A percentile compares a stretch with the other conserved stretches of the same genome.
phyloP scores from a whole-genome alignment of 1,140 invertebrate species.

The Heliconius nattereri region DNA sequence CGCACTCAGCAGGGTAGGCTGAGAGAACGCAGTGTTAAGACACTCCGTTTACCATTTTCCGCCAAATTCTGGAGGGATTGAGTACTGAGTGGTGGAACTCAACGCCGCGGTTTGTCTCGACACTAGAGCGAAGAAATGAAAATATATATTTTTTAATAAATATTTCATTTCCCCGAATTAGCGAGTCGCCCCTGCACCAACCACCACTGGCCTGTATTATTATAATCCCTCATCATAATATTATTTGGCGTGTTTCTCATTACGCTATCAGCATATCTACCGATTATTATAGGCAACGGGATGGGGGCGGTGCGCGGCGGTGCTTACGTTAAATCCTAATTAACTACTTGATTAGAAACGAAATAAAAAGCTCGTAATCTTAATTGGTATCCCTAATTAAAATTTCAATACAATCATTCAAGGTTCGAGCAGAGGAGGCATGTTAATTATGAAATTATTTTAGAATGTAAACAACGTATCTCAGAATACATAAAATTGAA shows the following conservation, averaged over 20 bases:
- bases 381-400: constrained; percentile 71
- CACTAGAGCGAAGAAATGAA: no score
- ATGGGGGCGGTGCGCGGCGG: constrained; percentile 25
- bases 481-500: neutral
- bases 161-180: no score
- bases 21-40: no score
- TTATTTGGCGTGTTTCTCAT: constrained; percentile 31
- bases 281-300: constrained; percentile 34
- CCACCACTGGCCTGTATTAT: neutral
- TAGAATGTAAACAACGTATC: constrained; percentile 14
- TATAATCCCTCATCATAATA: neutral
- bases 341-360: constrained; percentile 70
- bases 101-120: no score
- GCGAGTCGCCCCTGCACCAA: no score
- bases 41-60: no score
- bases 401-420: constrained; percentile 34
- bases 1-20: no score
- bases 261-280: constrained; percentile 26
- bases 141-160: no score
- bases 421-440: constrained; percentile 11
- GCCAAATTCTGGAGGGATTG: no score
- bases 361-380: constrained; percentile 72
- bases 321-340: constrained; percentile 64
- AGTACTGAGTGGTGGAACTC: no score
- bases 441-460: constrained; percentile 25